A percentile compares a stretch with the other conserved stretches of the same genome.
Evolutionary conservation across 2,888 invertebrate species (phyloP).

Genomic region (Troides oblongomaculatus): DNA sequence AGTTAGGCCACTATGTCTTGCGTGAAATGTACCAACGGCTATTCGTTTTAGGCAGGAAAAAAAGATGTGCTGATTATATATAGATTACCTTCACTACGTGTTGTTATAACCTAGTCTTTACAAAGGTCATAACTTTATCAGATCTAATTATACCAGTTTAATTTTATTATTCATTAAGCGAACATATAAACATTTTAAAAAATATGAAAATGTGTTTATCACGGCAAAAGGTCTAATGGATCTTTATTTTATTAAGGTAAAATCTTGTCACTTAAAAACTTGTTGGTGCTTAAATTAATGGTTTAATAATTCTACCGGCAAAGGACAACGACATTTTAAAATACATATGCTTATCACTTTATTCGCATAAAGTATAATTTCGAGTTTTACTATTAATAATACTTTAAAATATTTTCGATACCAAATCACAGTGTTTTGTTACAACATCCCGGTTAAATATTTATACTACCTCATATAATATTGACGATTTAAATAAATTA

Average conservation of each 20-base stretch:
- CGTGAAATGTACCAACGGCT: conserved; percentile 27
- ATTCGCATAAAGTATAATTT: no score
- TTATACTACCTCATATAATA: not conserved
- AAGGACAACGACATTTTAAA: not conserved
- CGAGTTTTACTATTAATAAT: no score
- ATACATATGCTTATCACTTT: not conserved
- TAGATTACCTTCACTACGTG: not conserved
- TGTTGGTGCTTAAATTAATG: conserved; percentile 1
- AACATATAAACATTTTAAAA: not conserved
- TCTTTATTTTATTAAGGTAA: conserved; percentile 1
- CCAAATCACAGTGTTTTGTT: not conserved
- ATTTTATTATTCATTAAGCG: not conserved
- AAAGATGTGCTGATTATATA: not conserved
- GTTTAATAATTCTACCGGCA: not conserved
- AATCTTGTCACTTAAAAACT: not conserved
- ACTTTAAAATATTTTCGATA: not conserved
- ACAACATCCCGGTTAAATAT: not conserved
- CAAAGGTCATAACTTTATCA: no score
- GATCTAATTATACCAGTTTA: not conserved
- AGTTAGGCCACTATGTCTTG: conserved; percentile 26
- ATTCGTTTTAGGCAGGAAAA: conserved; percentile 24
- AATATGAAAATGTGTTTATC: not conserved
- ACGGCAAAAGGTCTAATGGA: not conserved
- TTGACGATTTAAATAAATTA: not conserved
- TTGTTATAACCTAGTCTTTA: not conserved